Evolutionary conservation across 2,888 invertebrate genomes (phyloP), one percentile per base, ranked within the genome.

Genomic region (Tipula unca): DNA sequence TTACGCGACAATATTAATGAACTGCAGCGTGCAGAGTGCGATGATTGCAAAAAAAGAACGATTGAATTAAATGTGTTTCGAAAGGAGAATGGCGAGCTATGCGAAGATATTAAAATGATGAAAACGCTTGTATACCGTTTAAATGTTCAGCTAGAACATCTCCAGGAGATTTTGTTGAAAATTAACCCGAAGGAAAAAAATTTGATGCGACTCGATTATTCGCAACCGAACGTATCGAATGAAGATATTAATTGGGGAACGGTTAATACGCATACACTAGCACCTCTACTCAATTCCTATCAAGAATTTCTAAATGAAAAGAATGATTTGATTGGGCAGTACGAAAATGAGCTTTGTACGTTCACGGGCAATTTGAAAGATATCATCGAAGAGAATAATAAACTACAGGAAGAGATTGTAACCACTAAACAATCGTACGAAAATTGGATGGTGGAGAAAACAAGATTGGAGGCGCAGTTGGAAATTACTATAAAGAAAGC

Each of bases 251-350:
- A 88, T 87, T 87, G 88, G 87, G 88, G 87, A 0, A 84, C 87
- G 0, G 87, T 90, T 4, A 89, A 88, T 29, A 88, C 89, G 39
- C 88, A 90, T 85, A 89, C 92, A 86, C 83, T 92, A 90, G 93
- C 92, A 0, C 96, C 96, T 0, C 91, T 96, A 3, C 91, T 96
- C 87, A 94, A 95, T 88, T 95, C 96, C 0, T 96, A 96, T 88
- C 95, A 96, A 89, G 96, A 96, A 88, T 95, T 94, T 87, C 89
- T 96, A 0, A 92, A 92, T 87, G 96, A 96, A 88, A 96, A 96
- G 89, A 94, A 95, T 86, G 93, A 93, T 69, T 92, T 96, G 0
- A 94, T 96, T 85, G 89, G 92, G 20, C 94, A 94, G 87, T 96
- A 95, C 87, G 94, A 94, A 88, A 92, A 92, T 54, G 95, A 95